Evolutionary conservation across 2,888 invertebrate species (phyloP).

Genomic region (Ariolimax columbianus): DNA sequence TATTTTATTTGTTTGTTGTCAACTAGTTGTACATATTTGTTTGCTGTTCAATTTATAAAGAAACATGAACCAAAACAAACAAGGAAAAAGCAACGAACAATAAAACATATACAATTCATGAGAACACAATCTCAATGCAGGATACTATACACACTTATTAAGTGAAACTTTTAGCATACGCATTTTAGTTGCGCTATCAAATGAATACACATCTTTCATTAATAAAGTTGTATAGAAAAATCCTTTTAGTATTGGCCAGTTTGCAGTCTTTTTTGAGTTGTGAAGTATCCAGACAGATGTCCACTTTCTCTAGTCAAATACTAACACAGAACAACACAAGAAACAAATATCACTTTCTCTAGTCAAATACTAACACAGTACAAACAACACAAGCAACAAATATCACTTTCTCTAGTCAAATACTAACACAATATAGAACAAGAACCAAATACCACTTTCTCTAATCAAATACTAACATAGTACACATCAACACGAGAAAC

Average conservation of each 20-base stretch:
- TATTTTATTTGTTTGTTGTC: not conserved
- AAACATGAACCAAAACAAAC: not conserved
- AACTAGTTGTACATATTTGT: not conserved
- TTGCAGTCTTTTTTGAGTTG: not conserved
- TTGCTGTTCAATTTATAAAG: not conserved
- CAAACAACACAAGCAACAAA: too few species aligned
- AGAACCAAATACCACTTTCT: too few species aligned
- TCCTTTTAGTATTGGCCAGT: not conserved
- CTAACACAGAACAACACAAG: too few species aligned
- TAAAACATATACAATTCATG: conserved; percentile 1
- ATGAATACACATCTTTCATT: too few species aligned
- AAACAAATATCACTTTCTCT: too few species aligned
- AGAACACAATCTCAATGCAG: not conserved
- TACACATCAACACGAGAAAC: too few species aligned
- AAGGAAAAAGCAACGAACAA: not conserved
- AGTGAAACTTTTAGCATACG: not conserved
- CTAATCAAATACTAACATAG: too few species aligned
- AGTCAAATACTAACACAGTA: too few species aligned
- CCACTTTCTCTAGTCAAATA: not conserved
- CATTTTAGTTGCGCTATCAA: not conserved
- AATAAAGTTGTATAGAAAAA: not conserved
- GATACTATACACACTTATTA: not conserved
- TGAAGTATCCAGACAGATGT: not conserved
- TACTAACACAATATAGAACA: too few species aligned
- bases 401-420: too few species aligned